These are phyloP conservation scores for Athene cunicularia DNA, from an alignment of 2,113 vertebrate species.

Conservation along the genomic window DNA sequence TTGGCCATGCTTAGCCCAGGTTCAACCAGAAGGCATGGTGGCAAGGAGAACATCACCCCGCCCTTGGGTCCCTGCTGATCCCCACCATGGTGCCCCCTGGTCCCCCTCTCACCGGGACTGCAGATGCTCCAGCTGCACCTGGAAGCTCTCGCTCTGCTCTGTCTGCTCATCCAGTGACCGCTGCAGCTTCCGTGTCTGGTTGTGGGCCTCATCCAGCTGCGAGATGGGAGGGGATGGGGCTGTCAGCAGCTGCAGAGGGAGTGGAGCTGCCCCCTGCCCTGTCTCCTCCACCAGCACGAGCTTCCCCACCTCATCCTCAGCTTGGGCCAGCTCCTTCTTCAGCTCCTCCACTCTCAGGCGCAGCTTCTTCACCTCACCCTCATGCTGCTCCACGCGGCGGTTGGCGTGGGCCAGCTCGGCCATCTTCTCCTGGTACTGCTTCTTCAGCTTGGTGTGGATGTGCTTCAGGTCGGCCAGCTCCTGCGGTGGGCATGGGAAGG, in stretches of 20 bases:
- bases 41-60: background rate
- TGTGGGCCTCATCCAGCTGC: constrained; percentile 64
- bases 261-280: background rate
- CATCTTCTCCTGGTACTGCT: constrained; percentile 93
- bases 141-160: constrained; percentile 58
- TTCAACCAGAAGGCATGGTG: background rate
- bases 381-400: constrained; percentile 90
- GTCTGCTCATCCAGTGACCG: constrained; percentile 54
- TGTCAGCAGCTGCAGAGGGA: fast-evolving
- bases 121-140: constrained; percentile 65
- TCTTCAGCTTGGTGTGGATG: constrained; percentile 92
- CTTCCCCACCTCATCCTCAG: constrained; percentile 87
- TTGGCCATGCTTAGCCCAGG: fast-evolving
- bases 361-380: constrained; percentile 93
- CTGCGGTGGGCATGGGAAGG: constrained; percentile 32
- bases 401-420: constrained; percentile 89
- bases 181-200: constrained; percentile 59
- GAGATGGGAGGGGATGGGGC: background rate
- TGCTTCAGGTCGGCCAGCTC: constrained; percentile 94
- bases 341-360: constrained; percentile 94
- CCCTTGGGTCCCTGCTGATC: background rate
- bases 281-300: background rate
- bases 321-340: constrained; percentile 96
- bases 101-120: constrained; percentile 43
- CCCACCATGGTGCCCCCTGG: fast-evolving